These are phyloP conservation scores for Natator depressus DNA, from an alignment of 2,113 vertebrate species.

Conservation along the genomic window DNA sequence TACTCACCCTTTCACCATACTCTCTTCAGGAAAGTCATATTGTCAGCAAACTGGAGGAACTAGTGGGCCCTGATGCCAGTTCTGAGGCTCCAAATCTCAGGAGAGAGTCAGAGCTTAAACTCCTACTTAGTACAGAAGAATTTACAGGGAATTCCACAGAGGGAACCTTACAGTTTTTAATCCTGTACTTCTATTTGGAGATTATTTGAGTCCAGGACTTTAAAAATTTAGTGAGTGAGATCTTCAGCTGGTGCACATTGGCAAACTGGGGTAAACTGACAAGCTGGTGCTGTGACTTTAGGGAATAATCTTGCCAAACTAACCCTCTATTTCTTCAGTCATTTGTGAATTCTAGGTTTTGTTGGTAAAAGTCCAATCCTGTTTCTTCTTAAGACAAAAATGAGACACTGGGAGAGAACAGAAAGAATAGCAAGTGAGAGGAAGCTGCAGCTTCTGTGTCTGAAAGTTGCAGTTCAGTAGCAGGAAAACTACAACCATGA, in stretches of 20 bases:
- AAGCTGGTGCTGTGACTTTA: neutral
- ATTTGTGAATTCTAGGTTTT: neutral
- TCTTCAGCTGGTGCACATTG: neutral
- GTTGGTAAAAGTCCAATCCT: neutral
- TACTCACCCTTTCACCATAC: neutral
- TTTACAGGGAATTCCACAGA: neutral
- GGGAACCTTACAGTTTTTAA: neutral
- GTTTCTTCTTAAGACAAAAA: neutral
- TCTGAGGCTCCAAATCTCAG: neutral
- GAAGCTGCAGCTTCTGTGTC: neutral
- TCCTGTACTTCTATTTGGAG: neutral
- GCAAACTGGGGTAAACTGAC: neutral
- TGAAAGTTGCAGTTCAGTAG: neutral
- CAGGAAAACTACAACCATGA: neutral
- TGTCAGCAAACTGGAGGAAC: neutral
- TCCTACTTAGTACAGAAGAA: neutral
- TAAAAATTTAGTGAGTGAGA: neutral
- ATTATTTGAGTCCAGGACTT: neutral
- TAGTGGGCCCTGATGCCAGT: neutral
- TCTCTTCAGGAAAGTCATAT: neutral
- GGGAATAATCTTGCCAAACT: neutral
- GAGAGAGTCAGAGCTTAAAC: neutral
- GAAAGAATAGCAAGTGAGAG: neutral
- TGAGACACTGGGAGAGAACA: neutral
- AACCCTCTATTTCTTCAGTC: neutral